Base-by-base conservation (phyloP, 2,888 invertebrate genomes). In the Charanyca ferruginea region DNA sequence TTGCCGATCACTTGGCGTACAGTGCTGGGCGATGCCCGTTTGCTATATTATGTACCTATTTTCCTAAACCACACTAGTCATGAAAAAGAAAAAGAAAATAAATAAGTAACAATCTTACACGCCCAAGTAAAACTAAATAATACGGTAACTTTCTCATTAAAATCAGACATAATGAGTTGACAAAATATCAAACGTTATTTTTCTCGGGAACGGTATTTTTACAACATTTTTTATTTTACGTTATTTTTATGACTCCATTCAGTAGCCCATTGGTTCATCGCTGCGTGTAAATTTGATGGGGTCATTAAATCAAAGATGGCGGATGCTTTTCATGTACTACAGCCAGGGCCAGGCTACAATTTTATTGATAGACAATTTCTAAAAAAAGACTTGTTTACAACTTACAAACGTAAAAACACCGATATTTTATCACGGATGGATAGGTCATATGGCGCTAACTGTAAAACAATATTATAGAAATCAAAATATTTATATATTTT, bases 271-370 rank as follows among this genome's bases (percentile, higher is more conserved):
- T 48, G 28, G 54, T 22, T 57, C 18, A 53, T 62, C 25, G 2
- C 16, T 13, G 41, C 62, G 45, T 76, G 45, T 49, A 69, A 68
- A 42, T 28, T 49, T 62, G 49, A 69, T 49, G 22, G 25, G 20
- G 38, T n/a, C 51, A 20, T 73, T 25, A 76, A 75, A 55, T 60
- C 32, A 25, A 68, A 66, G 51, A 62, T 62, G 57, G 55, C 63
- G 25, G 52, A 42, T 49, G 25, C 16, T 48, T 41, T 57, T 55
- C 18, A 55, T 45, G 18, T 41, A n/a, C 41, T 66, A 32, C 13
- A 11, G 16, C 38, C 3, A 38, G 16, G 38, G 9, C 2, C 38
- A 16, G 13, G 9, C 16, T 38, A 38, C 16, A 16, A 38, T n/a
- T n/a, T n/a, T n/a, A n/a, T 23, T 58, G 22, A 49, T 42, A 48